A percentile compares a stretch with the other conserved stretches of the same genome.
These are phyloP conservation scores for Patella pellucida DNA, from an alignment of 2,888 invertebrate species.

Conservation along the genomic window DNA sequence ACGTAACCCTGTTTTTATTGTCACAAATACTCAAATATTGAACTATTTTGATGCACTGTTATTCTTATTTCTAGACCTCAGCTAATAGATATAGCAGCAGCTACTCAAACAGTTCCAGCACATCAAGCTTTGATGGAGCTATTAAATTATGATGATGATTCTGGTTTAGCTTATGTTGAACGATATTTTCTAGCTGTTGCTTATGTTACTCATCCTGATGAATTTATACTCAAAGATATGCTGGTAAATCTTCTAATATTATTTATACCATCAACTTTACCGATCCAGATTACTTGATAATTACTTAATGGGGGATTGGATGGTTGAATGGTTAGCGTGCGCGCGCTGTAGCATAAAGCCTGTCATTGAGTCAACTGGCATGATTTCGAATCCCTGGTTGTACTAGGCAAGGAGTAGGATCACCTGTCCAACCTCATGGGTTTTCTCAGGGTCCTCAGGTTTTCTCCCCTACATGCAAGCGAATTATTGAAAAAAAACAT, in stretches of 20 bases:
- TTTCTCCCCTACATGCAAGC: too few species aligned
- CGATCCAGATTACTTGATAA: too few species aligned
- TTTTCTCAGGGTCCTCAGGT: too few species aligned
- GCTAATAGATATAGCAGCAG: slow-evolving; percentile 80
- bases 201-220: slow-evolving; percentile 78
- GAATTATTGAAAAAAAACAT: too few species aligned
- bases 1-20: neutral
- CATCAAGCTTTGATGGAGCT: slow-evolving; percentile 80
- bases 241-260: slow-evolving; percentile 47
- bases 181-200: slow-evolving; percentile 83
- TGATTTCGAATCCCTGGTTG: too few species aligned
- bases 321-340: too few species aligned
- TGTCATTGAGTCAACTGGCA: too few species aligned
- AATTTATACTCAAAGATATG: slow-evolving; percentile 72
- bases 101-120: slow-evolving; percentile 79
- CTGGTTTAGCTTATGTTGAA: slow-evolving; percentile 76
- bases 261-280: too few species aligned
- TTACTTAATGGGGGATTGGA: too few species aligned
- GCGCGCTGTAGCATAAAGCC: too few species aligned
- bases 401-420: too few species aligned
- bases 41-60: slow-evolving; percentile 8
- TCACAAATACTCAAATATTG: slow-evolving; percentile 7
- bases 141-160: slow-evolving; percentile 73
- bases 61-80: slow-evolving; percentile 73
- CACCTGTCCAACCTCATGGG: too few species aligned